phyloP scores from a whole-genome alignment of 2,797 vertebrate genomes.

The Sebastes steindachneri region DNA sequence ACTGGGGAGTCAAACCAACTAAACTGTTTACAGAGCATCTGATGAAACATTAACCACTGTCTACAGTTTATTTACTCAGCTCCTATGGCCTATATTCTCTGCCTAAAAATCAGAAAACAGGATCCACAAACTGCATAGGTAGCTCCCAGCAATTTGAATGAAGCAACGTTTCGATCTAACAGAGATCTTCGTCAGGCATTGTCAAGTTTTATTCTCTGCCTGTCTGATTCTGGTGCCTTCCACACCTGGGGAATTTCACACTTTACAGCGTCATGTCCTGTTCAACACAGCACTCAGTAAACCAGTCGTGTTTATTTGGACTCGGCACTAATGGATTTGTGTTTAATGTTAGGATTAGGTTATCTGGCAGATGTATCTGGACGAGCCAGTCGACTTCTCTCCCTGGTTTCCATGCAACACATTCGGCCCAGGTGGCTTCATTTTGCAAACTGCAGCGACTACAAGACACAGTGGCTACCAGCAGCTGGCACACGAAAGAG shows the following conservation, averaged over 20 bases:
- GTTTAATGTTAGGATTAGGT: conserved; percentile 40
- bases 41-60: conserved; percentile 68
- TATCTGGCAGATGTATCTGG: conserved; percentile 36
- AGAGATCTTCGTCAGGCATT: too few relatives aligned
- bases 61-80: conserved; percentile 49
- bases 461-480: conserved; percentile 5
- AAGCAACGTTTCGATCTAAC: too few relatives aligned
- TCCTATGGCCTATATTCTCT: conserved; percentile 6
- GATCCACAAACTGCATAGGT: too few relatives aligned
- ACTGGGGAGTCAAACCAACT: not conserved
- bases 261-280: not conserved
- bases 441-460: conserved; percentile 36
- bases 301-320: conserved; percentile 38
- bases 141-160: too few relatives aligned
- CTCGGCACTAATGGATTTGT: conserved; percentile 35
- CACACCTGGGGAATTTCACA: conserved; percentile 9
- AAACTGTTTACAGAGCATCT: conserved; percentile 13
- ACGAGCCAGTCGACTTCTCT: not conserved
- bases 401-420: conserved; percentile 51
- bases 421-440: conserved; percentile 33
- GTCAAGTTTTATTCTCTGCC: not conserved
- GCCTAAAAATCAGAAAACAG: not conserved
- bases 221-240: not conserved
- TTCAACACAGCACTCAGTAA: not conserved
- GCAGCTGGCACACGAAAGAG: conserved; percentile 15